Evolutionary conservation across 2,797 vertebrate genomes (phyloP), one percentile per base, ranked within the genome.

Genomic region (Chromis chromis): DNA sequence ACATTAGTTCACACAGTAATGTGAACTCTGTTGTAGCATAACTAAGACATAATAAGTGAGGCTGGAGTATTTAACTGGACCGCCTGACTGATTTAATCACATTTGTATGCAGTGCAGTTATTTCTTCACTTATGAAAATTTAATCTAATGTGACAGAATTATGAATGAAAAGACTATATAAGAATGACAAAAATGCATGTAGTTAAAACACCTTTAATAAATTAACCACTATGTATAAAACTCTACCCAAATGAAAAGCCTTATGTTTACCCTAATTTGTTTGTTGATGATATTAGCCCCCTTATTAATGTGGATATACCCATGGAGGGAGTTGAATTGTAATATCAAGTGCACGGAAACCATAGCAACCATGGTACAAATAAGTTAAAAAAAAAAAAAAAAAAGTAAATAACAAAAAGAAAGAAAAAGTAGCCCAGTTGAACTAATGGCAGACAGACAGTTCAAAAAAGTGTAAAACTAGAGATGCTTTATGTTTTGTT

Each of bases 391-490:
- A 65, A 13, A 1, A 25, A 16, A 48, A 52, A 65, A 53, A 12
- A 1, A 17, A n/a, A 46, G 42, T 42, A 17, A 40, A 61, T 11
- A 74, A 25, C 10, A 49, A n/a, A 27, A 61, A 33, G 31, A 59
- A 54, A 31, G 22, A 36, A 5, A 66, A 59, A 68, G 54, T 53
- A 14, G 4, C 3, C 14, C 14, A 31, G 27, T 24, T 55, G 28
- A 75, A 78, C 36, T 68, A 59, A 57, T 44, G 24, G 54, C 62
- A 70, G 56, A 48, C 58, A 54, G 54, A 72, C 6, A 0, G 27
- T 39, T 65, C 2, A 40, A 65, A 53, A 57, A 25, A 42, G 48
- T 53, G 11, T 49, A 6, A 40, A 66, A 55, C 31, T 21, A 48
- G 46, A 65, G 61, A 39, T 33, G 48, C 39, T 17, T 49, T 48